phyloP scores from a whole-genome alignment of 2,888 invertebrate species.

The Cistogaster globosa region DNA sequence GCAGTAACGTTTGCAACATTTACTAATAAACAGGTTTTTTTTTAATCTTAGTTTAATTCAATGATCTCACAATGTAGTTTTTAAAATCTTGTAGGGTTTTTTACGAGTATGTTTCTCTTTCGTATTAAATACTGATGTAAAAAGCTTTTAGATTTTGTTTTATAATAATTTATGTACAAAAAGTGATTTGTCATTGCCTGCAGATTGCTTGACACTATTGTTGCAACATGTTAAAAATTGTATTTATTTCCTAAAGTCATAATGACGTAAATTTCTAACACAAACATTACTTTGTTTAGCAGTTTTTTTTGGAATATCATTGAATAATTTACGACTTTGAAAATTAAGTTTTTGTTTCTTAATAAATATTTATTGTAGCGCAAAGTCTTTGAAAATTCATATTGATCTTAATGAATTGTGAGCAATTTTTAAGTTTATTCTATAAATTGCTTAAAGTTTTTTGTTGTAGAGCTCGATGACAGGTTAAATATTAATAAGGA shows the following conservation, averaged over 20 bases:
- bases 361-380: too few relatives aligned
- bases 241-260: not conserved
- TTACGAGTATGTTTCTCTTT: not conserved
- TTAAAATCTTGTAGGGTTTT: not conserved
- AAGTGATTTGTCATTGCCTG: constrained; percentile 35
- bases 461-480: too few relatives aligned
- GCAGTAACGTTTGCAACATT: constrained; percentile 13
- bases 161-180: not conserved
- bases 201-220: not conserved
- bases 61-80: not conserved
- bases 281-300: too few relatives aligned
- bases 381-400: too few relatives aligned
- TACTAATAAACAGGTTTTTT: constrained; percentile 52
- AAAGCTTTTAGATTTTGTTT: constrained; percentile 18
- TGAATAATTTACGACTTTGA: too few relatives aligned
- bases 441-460: too few relatives aligned
- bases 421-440: too few relatives aligned
- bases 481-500: too few relatives aligned
- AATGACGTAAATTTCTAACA: not conserved
- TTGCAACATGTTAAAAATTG: constrained; percentile 43
- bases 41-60: not conserved
- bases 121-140: not conserved
- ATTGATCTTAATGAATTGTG: too few relatives aligned
- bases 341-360: too few relatives aligned
- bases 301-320: too few relatives aligned